Evolutionary conservation across 37 sponge, comb jelly and placozoan genomes (phyloP).

Genomic region (Ianthella basta): DNA sequence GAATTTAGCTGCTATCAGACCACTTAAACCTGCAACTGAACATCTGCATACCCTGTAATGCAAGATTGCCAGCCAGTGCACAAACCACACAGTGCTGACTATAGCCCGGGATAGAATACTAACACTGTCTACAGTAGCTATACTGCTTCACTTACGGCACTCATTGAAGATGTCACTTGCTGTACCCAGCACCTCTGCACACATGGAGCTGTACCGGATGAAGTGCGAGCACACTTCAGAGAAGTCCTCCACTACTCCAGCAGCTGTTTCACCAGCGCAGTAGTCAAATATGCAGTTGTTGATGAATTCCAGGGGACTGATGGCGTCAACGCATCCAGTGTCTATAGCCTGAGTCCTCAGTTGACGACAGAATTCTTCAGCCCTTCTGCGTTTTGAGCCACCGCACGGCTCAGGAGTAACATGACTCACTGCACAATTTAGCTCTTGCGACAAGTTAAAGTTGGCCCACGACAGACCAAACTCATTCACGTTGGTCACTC

Average conservation of each 20-base stretch:
- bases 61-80: too few species aligned
- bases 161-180: background rate
- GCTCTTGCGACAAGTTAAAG: too few species aligned
- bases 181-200: background rate
- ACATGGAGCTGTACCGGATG: background rate
- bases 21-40: too few species aligned
- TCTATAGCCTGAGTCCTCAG: background rate
- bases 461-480: too few species aligned
- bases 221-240: background rate
- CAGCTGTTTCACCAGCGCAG: background rate
- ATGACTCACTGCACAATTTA: background rate
- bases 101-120: too few species aligned
- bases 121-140: too few species aligned
- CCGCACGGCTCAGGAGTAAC: background rate
- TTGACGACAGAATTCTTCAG: background rate
- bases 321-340: background rate
- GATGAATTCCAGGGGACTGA: slow-evolving; percentile 1
- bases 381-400: background rate
- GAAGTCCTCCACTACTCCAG: background rate
- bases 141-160: background rate
- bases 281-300: slow-evolving; percentile 1
- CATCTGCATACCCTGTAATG: too few species aligned
- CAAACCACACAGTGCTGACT: too few species aligned
- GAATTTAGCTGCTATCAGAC: too few species aligned
- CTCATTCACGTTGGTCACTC: too few species aligned